A percentile compares a stretch with the other conserved stretches of the same genome.
phyloP scores from a whole-genome alignment of 2,113 vertebrate genomes.

The Mustelus asterias region DNA sequence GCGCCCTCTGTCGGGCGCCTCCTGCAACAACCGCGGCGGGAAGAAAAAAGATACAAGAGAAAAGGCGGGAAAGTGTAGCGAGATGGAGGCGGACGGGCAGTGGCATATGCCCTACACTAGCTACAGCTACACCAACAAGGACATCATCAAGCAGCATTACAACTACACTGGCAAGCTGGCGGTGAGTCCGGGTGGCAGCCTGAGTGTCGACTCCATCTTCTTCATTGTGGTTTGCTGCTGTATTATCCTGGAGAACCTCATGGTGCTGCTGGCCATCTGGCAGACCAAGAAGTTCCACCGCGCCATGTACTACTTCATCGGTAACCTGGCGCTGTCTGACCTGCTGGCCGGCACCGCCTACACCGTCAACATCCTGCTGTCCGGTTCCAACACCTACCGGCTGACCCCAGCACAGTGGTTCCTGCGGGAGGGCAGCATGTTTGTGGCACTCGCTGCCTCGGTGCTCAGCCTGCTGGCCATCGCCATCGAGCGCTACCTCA shows the following conservation, averaged over 20 bases:
- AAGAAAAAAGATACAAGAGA: not conserved
- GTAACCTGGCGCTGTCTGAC: constrained; percentile 93
- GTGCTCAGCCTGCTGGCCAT: constrained; percentile 95
- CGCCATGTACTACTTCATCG: constrained; percentile 99
- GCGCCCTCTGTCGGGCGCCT: not conserved
- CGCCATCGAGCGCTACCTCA: constrained; percentile 91
- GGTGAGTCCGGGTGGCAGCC: constrained; percentile 59
- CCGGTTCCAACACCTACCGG: constrained; percentile 83
- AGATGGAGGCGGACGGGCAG: constrained; percentile 54
- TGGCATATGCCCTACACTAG: constrained; percentile 52
- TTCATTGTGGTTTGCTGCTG: constrained; percentile 97
- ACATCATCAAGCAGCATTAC: constrained; percentile 84
- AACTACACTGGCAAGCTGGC: constrained; percentile 87
- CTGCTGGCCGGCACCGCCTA: constrained; percentile 88
- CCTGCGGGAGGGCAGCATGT: constrained; percentile 90
- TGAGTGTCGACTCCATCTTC: constrained; percentile 76
- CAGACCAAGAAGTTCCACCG: constrained; percentile 98
- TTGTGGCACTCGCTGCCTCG: constrained; percentile 87
- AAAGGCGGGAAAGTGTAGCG: not conserved
- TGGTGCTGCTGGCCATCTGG: constrained; percentile 94
- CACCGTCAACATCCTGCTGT: constrained; percentile 84
- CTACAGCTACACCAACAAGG: constrained; percentile 64
- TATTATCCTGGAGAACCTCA: constrained; percentile 91
- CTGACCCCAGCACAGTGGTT: constrained; percentile 90
- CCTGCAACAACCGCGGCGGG: not conserved